Evolutionary conservation across 2,113 vertebrate genomes (phyloP).

Genomic region (Spilogale gracilis): DNA sequence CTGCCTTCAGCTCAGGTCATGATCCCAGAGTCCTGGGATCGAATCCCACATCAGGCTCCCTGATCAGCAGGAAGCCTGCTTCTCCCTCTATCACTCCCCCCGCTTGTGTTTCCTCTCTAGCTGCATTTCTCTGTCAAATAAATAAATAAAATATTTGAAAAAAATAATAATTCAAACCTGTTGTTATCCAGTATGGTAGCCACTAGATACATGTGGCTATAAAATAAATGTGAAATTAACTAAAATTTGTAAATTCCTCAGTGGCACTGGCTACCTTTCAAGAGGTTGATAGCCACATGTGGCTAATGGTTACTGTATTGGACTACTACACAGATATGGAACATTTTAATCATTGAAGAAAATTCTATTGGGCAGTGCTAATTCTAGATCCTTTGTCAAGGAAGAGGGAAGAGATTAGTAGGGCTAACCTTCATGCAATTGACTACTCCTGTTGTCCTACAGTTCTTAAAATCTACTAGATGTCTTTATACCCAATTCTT

Average conservation of each 20-base stretch:
- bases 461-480: neutral
- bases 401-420: neutral
- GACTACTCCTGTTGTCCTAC: neutral
- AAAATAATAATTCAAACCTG: neutral
- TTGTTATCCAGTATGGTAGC: neutral
- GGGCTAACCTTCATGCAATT: neutral
- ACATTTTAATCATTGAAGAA: neutral
- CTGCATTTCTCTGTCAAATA: too few relatives aligned
- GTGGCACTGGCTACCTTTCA: neutral
- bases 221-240: conserved; percentile 16
- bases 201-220: neutral
- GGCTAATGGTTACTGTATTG: neutral
- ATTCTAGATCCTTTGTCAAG: neutral
- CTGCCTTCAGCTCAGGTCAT: too few relatives aligned
- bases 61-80: too few relatives aligned
- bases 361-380: neutral
- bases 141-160: too few relatives aligned
- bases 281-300: conserved; percentile 10
- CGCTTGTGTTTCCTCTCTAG: too few relatives aligned
- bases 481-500: neutral
- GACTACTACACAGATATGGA: neutral
- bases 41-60: too few relatives aligned
- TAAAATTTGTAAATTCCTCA: neutral
- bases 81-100: too few relatives aligned
- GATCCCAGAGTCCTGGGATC: too few relatives aligned